Evolutionary conservation across 1,140 invertebrate species (phyloP).

Genomic region (Magallana angulata): DNA sequence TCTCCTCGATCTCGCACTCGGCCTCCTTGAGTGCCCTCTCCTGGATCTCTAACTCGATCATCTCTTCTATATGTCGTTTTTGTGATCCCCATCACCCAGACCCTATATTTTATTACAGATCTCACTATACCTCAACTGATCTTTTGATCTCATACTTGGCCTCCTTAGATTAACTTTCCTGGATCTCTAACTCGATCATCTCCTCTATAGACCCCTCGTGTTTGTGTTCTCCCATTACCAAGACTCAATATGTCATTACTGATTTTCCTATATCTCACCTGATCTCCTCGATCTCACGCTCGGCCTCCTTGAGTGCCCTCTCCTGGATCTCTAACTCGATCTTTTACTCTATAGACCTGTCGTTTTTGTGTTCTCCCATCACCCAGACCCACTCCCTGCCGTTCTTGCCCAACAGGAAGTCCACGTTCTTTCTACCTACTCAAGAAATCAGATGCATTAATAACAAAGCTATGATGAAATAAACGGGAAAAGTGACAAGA

Average conservation of each 20-base stretch:
- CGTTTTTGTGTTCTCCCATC: conserved; percentile 81
- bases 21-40: too few species aligned
- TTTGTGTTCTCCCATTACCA: conserved; percentile 81
- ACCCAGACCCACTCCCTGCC: conserved; percentile 81
- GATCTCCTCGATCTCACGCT: conserved; percentile 52
- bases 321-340: conserved; percentile 78
- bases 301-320: conserved; percentile 76
- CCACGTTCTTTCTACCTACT: conserved; percentile 70
- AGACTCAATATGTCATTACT: too few species aligned
- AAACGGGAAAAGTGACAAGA: too few species aligned
- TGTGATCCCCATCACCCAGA: too few species aligned
- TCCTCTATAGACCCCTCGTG: background rate
- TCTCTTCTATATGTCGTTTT: too few species aligned
- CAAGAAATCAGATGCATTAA: conserved; percentile 23
- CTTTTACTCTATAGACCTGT: conserved; percentile 80
- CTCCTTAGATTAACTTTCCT: too few species aligned
- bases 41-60: too few species aligned
- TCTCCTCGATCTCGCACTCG: too few species aligned
- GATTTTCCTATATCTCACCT: background rate
- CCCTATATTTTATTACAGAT: background rate
- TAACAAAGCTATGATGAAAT: too few species aligned
- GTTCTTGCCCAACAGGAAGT: conserved; percentile 77
- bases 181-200: too few species aligned
- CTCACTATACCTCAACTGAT: background rate
- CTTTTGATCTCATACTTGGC: background rate